Evolutionary conservation across 2,888 invertebrate species (phyloP), one percentile per base, ranked within the genome.

Genomic region (Tetragonula carbonaria): DNA sequence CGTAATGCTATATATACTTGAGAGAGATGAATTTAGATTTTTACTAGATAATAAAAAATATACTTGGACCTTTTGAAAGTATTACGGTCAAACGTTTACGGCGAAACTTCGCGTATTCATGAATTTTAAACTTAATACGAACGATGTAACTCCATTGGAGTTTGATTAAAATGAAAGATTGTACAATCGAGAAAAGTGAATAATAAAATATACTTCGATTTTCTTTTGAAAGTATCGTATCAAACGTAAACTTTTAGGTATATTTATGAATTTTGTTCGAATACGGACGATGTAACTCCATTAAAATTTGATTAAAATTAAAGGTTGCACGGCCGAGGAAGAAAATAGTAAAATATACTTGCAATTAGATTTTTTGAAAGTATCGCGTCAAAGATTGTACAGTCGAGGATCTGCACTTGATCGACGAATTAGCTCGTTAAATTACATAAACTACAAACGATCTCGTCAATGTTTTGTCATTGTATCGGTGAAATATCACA

Each of bases 401-500:
- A 6, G 8, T 23, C 6, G 14, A 45, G 23, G 4, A 59, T 38
- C 11, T 3, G 38, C 16, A 45, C 4, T 50, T 73, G 3, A 18
- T 13, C 3, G 2, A 18, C 23, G 14, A 50, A 72, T 72, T 11
- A n/a, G 5, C 2, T 45, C 45, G 72, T 59, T 45, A 0, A 38
- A 38, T 5, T 38, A 6, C 23, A 45, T 13, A 3, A 18, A 18
- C 50, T 28, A 28, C 6, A 50, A 62, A 62, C 73, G 62, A n/a
- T 50, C 5, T 0, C 28, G 11, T 50, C 45, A 21, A 28, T 57
- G 57, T 67, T 55, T 45, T 18, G 38, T 55, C 11, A 45, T 28
- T 50, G 57, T 75, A 67, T 67, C 21, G 75, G 28, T n/a, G 57
- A 75, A 67, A 5, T 75, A 55, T 75, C 57, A 59, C 57, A 11